Conservation (phyloP, 2,888 invertebrate genomes). For the Cheilosia vernalis region DNA sequence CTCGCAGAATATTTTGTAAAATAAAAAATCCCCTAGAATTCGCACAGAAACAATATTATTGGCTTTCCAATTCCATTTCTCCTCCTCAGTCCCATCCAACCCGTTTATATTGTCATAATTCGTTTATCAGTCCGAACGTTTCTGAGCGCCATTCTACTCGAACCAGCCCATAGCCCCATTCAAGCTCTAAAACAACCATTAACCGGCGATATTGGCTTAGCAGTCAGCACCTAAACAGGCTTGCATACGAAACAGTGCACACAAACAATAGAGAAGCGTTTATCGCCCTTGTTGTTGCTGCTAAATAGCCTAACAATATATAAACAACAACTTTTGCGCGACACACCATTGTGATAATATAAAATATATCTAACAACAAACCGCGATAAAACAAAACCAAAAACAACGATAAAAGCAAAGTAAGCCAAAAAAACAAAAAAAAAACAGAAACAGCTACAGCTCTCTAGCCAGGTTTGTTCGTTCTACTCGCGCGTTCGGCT, state of each 20-base stretch:
- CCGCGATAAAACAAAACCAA: slow-evolving; percentile 42
- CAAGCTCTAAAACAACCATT: slow-evolving; percentile 27
- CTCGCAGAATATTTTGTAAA: not conserved
- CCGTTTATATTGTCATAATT: slow-evolving; percentile 14
- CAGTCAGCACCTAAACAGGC: slow-evolving; percentile 36
- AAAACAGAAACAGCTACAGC: not conserved
- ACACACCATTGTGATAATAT: slow-evolving; percentile 30
- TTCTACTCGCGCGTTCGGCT: not conserved
- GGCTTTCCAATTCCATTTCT: not conserved
- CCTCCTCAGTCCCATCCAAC: not conserved
- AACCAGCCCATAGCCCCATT: slow-evolving; percentile 6
- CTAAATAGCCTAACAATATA: slow-evolving; percentile 40
- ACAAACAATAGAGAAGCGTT: slow-evolving; percentile 38
- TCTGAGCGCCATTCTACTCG: slow-evolving; percentile 32
- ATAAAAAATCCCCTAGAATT: not conserved
- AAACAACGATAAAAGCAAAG: not conserved
- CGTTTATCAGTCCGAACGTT: slow-evolving; percentile 41
- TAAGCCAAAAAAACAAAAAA: slow-evolving; percentile 1
- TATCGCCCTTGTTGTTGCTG: slow-evolving; percentile 44
- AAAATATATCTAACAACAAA: slow-evolving; percentile 46
- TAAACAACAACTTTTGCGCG: slow-evolving; percentile 27
- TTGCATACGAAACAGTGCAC: slow-evolving; percentile 18
- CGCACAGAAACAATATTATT: slow-evolving; percentile 11
- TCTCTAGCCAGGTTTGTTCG: not conserved
- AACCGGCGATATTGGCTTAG: slow-evolving; percentile 17